Percentiles rank a stretch among this genome's conserved stretches.
phyloP scores from a whole-genome alignment of 2,113 vertebrate species.

The Lutjanus erythropterus region DNA sequence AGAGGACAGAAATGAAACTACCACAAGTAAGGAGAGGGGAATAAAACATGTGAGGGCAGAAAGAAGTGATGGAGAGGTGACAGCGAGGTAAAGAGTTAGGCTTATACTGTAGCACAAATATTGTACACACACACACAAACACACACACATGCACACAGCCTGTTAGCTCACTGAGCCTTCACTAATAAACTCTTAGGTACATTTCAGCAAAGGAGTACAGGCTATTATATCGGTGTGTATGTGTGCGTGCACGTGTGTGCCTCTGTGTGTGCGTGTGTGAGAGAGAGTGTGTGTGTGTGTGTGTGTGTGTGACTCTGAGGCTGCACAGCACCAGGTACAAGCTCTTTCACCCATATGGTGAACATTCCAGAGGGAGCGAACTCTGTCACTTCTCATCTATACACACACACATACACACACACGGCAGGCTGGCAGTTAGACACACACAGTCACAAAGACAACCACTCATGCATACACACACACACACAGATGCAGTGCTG shows the following conservation, averaged over 20 bases:
- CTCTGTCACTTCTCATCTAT: conserved; percentile 67
- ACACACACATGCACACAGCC: background rate
- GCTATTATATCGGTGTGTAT: background rate
- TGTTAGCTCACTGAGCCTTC: conserved; percentile 33
- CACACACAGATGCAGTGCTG: conserved; percentile 10
- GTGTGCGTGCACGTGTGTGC: background rate
- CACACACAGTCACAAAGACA: conserved; percentile 6
- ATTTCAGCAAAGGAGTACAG: conserved; percentile 23
- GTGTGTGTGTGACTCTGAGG: conserved; percentile 45
- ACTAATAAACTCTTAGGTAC: conserved; percentile 45
- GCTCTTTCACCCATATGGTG: conserved; percentile 72
- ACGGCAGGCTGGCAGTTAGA: conserved; percentile 2
- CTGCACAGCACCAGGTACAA: conserved; percentile 63
- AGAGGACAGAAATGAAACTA: background rate
- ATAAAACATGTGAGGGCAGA: background rate
- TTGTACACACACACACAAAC: background rate
- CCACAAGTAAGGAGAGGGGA: background rate
- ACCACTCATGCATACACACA: conserved; percentile 10
- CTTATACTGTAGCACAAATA: too few species aligned
- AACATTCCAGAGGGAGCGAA: conserved; percentile 67
- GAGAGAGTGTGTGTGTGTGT: background rate
- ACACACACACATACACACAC: conserved; percentile 27
- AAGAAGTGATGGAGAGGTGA: background rate
- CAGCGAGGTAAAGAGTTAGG: background rate
- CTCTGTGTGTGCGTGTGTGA: background rate